A percentile compares a stretch with the other conserved stretches of the same genome.
Conservation (phyloP, 2,797 vertebrate genomes). For the Enteromius trimaculatus region DNA sequence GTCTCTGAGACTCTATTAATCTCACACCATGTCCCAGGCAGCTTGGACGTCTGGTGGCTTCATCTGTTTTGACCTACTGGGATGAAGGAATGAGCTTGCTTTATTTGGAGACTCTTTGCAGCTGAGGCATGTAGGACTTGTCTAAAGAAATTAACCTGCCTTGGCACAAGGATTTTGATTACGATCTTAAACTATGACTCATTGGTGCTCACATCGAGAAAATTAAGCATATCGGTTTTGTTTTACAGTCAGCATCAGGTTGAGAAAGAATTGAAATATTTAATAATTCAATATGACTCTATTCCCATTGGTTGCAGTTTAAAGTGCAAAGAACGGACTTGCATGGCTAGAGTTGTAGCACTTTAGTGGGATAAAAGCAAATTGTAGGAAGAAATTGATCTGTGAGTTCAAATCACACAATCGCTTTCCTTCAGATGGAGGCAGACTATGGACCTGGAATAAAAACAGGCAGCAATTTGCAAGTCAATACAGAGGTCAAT, state of each 20-base stretch:
- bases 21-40: constrained; percentile 63
- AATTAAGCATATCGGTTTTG: background rate
- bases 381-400: background rate
- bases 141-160: constrained; percentile 16
- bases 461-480: constrained; percentile 19
- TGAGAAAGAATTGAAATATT: constrained; percentile 17
- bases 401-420: constrained; percentile 8
- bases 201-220: background rate
- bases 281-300: background rate
- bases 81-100: constrained; percentile 68
- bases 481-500: constrained; percentile 11
- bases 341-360: background rate
- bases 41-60: constrained; percentile 65
- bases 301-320: background rate
- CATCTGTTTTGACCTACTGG: constrained; percentile 68
- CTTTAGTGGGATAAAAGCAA: background rate
- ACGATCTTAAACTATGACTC: background rate
- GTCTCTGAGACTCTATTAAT: constrained; percentile 39
- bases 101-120: constrained; percentile 63
- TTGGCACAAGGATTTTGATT: constrained; percentile 16
- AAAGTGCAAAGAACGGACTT: background rate
- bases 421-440: constrained; percentile 9
- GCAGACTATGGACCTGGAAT: background rate
- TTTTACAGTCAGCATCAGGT: background rate
- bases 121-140: constrained; percentile 35